Conservation (phyloP, 2,113 vertebrate species). For the Caloenas nicobarica region DNA sequence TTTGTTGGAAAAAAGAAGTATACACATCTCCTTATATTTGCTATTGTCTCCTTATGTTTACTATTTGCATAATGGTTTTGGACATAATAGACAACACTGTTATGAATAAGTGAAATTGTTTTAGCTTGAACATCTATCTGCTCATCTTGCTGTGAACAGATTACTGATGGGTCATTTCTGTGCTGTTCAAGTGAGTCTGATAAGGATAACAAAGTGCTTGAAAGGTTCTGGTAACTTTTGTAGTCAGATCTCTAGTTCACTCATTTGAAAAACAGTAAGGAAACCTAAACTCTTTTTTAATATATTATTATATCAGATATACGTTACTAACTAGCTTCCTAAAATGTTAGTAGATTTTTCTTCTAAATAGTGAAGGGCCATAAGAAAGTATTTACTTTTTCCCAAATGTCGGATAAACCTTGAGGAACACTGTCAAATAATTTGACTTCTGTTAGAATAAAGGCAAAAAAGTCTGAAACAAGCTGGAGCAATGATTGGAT, state of each 20-base stretch:
- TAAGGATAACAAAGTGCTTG: neutral
- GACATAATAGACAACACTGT: neutral
- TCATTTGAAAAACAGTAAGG: neutral
- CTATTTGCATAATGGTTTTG: neutral
- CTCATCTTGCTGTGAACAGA: neutral
- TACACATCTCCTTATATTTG: neutral
- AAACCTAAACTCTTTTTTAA: neutral
- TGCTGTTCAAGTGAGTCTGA: neutral
- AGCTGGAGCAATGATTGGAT: neutral
- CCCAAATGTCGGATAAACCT: neutral
- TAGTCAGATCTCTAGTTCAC: neutral
- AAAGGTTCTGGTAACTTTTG: neutral
- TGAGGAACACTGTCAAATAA: neutral
- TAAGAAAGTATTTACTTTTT: neutral
- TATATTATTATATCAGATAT: neutral
- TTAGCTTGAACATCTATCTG: constrained; percentile 2
- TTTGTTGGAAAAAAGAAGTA: neutral
- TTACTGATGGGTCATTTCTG: neutral
- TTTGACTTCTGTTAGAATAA: neutral
- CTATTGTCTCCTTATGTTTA: neutral
- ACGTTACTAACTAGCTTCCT: neutral
- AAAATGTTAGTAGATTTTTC: neutral
- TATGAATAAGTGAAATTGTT: neutral
- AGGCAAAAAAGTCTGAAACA: neutral
- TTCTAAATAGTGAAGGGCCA: neutral